A percentile compares a stretch with the other conserved stretches of the same genome.
These are phyloP conservation scores for Hemicordylus capensis DNA, from an alignment of 2,113 vertebrate species.

Conservation along the genomic window DNA sequence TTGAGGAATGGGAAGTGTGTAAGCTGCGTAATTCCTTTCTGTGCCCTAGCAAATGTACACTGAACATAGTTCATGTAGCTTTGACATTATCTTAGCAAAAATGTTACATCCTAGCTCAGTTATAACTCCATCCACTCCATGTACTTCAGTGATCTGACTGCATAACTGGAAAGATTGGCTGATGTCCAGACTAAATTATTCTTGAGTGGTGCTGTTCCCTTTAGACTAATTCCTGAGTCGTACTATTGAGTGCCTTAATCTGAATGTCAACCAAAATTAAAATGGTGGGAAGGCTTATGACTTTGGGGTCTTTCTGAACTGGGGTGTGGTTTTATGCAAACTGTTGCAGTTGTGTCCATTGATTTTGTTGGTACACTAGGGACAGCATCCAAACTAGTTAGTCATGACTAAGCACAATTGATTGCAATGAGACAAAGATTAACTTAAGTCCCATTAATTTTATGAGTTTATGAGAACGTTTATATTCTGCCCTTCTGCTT, in stretches of 20 bases:
- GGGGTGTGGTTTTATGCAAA: not conserved
- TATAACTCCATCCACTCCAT: not conserved
- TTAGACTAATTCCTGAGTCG: too few species aligned
- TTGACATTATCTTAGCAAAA: not conserved
- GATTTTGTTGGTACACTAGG: not conserved
- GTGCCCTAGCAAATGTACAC: too few species aligned
- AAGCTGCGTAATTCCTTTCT: slow-evolving; percentile 31
- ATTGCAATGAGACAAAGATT: too few species aligned
- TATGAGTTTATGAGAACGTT: too few species aligned
- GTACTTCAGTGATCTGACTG: not conserved
- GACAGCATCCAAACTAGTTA: too few species aligned
- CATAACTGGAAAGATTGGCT: too few species aligned
- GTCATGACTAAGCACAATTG: too few species aligned
- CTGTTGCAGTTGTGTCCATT: not conserved
- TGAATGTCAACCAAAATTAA: not conserved
- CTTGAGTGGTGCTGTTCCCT: too few species aligned
- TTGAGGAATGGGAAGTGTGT: not conserved
- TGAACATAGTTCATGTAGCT: not conserved
- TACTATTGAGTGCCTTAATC: too few species aligned
- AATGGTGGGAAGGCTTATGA: not conserved
- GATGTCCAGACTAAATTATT: too few species aligned
- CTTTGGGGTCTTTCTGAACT: not conserved
- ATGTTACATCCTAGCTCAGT: not conserved
- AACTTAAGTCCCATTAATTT: too few species aligned
- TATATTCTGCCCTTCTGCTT: too few species aligned